Conservation (phyloP, 1,140 invertebrate genomes). For the Euura lappo region DNA sequence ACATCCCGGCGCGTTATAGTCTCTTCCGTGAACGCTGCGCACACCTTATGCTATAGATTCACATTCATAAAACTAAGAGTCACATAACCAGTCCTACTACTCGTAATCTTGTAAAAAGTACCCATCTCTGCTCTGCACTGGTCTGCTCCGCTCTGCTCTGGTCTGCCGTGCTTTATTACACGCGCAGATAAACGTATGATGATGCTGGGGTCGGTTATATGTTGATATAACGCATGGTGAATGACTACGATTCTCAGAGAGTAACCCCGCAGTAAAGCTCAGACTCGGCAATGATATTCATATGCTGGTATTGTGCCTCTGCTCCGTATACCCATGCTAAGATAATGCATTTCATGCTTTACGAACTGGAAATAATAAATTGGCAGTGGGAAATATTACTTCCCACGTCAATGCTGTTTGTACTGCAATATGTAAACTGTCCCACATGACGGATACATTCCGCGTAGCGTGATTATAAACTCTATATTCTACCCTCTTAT, state of each 20-base stretch:
- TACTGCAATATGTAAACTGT: no score
- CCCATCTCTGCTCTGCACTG: not conserved
- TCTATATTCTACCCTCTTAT: no score
- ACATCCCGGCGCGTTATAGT: not conserved
- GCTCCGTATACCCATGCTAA: no score
- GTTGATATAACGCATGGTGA: not conserved
- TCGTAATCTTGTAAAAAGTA: slow-evolving; percentile 9
- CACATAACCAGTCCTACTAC: slow-evolving; percentile 27
- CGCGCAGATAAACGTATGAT: not conserved
- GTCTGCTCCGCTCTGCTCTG: no score
- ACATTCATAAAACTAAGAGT: slow-evolving; percentile 27
- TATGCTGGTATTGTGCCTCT: no score
- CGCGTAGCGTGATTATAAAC: no score
- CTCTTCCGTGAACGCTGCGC: not conserved
- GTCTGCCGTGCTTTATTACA: not conserved
- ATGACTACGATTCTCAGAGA: not conserved
- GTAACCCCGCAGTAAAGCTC: not conserved
- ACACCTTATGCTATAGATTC: not conserved
- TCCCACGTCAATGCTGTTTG: no score
- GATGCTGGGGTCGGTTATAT: not conserved
- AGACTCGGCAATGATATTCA: not conserved
- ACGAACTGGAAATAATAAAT: no score
- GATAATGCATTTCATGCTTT: no score
- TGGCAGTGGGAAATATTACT: no score
- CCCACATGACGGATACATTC: no score